Base-by-base conservation (phyloP, 2,888 invertebrate species). In the Tortrix viridana region DNA sequence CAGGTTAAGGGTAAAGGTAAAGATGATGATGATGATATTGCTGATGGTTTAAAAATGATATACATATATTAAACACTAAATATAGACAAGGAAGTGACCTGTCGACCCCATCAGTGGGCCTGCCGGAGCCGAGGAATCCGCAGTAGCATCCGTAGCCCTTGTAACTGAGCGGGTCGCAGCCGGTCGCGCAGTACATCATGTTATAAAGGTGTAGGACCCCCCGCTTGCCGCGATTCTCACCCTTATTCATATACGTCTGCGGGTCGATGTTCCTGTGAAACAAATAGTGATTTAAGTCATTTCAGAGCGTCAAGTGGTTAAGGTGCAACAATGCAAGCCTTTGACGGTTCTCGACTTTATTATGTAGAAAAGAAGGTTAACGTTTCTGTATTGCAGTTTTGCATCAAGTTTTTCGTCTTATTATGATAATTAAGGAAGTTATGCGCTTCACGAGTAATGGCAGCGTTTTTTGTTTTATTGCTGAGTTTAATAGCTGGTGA, bases 111-210 rank as follows among this genome's bases (percentile, higher is more conserved):
- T 97, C 97, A 32, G 96, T 95, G 1, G 96, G 94, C 66, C 93
- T 89, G 7, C 97, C 97, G 0, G 95, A 94, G 0, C 97, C 97
- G 2, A 97, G 92, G 80, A 97, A 96, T 3, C 98, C 97, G 77
- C 97, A 98, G 82, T 96, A 98, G 82, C 97, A 98, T 2, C 97
- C 97, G 75, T 98, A 97, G 9, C 97, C 97, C 81, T 97, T 97
- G 81, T 96, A 97, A 7, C 94, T 90, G 1, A 97, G 83, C 0
- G 97, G 97, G 80, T 97, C 95, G 75, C 98, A 98, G 3, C 96
- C 96, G 0, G 97, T 97, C 1, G 96, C 95, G 75, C 97, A 97
- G 65, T 94, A 94, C 66, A 98, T 93, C 97, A 97, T 97, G 69
- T 96, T 96, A 85, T 96, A 97, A 18, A 98, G 92, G 74, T 97